Conservation (phyloP, 2,113 vertebrate genomes). For the Illadopsis cleaveri region DNA sequence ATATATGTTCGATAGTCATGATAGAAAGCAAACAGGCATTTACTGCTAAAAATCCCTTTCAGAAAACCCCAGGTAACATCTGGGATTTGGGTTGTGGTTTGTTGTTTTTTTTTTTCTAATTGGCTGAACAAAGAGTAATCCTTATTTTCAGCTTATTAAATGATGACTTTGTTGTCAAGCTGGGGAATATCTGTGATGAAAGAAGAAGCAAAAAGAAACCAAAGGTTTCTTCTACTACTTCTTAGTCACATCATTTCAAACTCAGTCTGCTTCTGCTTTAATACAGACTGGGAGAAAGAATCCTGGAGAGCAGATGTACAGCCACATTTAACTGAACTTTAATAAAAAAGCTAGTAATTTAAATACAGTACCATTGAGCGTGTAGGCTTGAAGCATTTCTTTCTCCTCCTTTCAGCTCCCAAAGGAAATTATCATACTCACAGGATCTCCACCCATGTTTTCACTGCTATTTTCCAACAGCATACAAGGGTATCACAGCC, state of each 20-base stretch:
- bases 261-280: background rate
- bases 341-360: background rate
- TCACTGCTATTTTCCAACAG: background rate
- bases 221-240: background rate
- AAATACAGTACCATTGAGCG: background rate
- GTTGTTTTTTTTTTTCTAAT: background rate
- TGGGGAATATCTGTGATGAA: background rate
- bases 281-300: background rate
- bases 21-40: background rate
- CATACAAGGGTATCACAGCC: background rate
- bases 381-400: background rate
- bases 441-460: background rate
- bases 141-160: conserved; percentile 5
- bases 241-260: background rate
- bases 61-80: background rate
- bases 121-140: background rate
- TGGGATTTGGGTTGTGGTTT: background rate
- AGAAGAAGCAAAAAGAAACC: background rate
- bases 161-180: background rate
- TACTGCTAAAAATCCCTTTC: background rate
- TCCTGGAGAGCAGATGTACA: background rate
- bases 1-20: background rate
- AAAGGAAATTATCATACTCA: background rate
- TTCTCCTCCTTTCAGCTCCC: background rate
- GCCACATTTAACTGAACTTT: background rate